Conservation (phyloP, 2,113 vertebrate genomes). For the Pholis gunnellus region DNA sequence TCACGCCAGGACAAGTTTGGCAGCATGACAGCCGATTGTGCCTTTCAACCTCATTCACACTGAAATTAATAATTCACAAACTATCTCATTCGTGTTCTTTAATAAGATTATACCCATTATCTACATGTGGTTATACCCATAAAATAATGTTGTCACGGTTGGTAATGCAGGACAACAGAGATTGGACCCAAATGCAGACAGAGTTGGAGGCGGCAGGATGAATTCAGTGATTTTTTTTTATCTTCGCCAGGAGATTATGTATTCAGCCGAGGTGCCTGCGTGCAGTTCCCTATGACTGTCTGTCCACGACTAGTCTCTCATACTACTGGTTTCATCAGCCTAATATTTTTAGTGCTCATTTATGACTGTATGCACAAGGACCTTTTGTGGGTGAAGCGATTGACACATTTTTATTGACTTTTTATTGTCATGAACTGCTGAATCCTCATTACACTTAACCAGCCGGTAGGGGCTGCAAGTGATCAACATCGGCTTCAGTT, state of each 20-base stretch:
- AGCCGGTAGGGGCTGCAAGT: neutral
- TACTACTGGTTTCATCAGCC: too few relatives aligned
- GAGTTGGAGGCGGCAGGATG: neutral
- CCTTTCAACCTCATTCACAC: neutral
- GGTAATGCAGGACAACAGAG: neutral
- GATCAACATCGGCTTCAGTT: neutral
- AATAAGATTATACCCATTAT: neutral
- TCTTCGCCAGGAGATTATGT: too few relatives aligned
- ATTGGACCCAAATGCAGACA: neutral
- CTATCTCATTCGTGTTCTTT: neutral
- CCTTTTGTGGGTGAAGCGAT: too few relatives aligned
- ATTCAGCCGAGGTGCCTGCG: too few relatives aligned
- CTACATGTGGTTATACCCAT: neutral
- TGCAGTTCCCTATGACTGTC: too few relatives aligned
- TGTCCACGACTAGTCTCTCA: too few relatives aligned
- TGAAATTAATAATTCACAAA: neutral
- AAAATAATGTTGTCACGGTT: neutral
- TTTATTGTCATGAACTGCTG: too few relatives aligned
- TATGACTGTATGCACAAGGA: too few relatives aligned
- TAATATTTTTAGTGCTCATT: too few relatives aligned
- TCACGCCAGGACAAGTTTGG: constrained; percentile 24
- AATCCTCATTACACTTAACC: too few relatives aligned
- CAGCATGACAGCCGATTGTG: neutral
- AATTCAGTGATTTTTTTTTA: neutral
- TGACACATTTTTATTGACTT: too few relatives aligned